These are phyloP conservation scores for Drosophila melanogaster DNA, from an alignment of 1,140 invertebrate genomes.

Conservation along the genomic window Release_6_plus_ISO1_MT NT_033779.5:1269501-1270000, in stretches of 20 bases:
- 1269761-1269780: background rate
- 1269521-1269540: constrained; percentile 57
- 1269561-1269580: constrained; percentile 5
- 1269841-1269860: constrained; percentile 8
- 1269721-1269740: too few relatives aligned
- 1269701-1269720: too few relatives aligned
- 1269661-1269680: background rate
- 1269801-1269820: constrained; percentile 2
- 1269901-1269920: constrained; percentile 2
- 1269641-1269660: background rate
- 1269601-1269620: constrained; percentile 17
- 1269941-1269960: constrained; percentile 39
- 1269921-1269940: constrained; percentile 31
- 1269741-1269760: too few relatives aligned
- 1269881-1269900: constrained; percentile 20
- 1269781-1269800: background rate
- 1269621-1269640: background rate
- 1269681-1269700: background rate
- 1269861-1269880: constrained; percentile 13
- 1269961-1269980: constrained; percentile 9
- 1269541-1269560: constrained; percentile 2
- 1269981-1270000: constrained; percentile 41
- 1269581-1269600: constrained; percentile 16
- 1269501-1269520: constrained; percentile 79
- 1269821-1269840: background rate